These are phyloP conservation scores for Drosophila nigritarsus DNA, from an alignment of 2,888 invertebrate species.

Conservation along the genomic window DNA sequence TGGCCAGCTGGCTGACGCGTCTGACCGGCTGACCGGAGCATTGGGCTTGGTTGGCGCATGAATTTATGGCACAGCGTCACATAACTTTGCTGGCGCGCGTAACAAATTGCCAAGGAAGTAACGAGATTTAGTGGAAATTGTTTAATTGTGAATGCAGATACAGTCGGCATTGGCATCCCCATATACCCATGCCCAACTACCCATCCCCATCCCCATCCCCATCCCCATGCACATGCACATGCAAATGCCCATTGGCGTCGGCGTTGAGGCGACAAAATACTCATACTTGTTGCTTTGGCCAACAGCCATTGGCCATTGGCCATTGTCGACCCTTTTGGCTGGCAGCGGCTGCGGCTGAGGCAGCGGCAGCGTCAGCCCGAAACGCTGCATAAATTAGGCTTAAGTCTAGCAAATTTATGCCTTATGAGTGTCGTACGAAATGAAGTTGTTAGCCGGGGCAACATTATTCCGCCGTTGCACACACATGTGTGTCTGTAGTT, in stretches of 20 bases:
- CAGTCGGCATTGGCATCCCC: constrained; percentile 55
- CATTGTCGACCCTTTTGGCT: constrained; percentile 68
- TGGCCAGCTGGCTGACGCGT: constrained; percentile 28
- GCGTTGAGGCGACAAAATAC: constrained; percentile 64
- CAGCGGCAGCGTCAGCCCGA: constrained; percentile 32
- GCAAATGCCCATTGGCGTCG: not conserved
- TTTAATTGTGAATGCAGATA: constrained; percentile 83
- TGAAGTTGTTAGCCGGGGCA: constrained; percentile 85
- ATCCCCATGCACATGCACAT: not conserved
- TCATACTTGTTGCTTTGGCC: constrained; percentile 69
- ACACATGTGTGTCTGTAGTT: not conserved
- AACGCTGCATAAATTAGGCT: constrained; percentile 83
- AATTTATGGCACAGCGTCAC: constrained; percentile 84
- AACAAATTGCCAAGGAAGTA: constrained; percentile 84
- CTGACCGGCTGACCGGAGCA: constrained; percentile 35
- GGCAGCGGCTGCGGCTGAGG: not conserved
- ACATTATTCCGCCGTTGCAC: constrained; percentile 75
- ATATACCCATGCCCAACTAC: not conserved
- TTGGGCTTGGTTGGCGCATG: constrained; percentile 66
- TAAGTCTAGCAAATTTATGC: constrained; percentile 84
- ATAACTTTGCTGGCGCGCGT: constrained; percentile 84
- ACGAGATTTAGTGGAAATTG: constrained; percentile 84
- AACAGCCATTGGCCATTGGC: constrained; percentile 7
- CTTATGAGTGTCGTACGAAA: constrained; percentile 82
- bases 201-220: constrained; percentile 10